A percentile compares a stretch with the other conserved stretches of the same genome.
Conservation (phyloP, 2,888 invertebrate genomes). For the Elmis aenea region DNA sequence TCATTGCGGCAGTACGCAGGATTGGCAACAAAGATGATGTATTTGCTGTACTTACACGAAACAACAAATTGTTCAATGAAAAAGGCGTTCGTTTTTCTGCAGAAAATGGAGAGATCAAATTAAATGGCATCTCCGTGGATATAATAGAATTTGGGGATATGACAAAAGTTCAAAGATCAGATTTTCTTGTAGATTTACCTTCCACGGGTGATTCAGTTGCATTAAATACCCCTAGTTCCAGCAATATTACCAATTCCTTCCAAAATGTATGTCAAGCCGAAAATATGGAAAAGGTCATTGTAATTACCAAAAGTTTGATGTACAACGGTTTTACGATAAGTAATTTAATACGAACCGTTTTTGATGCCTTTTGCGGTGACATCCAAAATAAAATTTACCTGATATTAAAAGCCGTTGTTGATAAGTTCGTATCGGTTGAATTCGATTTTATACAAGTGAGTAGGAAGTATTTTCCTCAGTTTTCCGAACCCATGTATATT, state of each 20-base stretch:
- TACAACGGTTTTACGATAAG: conserved; percentile 1
- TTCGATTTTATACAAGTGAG: conserved; percentile 1
- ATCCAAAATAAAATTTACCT: conserved; percentile 14
- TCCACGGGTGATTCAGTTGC: too few species aligned
- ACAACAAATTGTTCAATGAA: conserved; percentile 53
- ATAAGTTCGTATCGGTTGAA: conserved; percentile 2
- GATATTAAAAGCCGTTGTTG: conserved; percentile 11
- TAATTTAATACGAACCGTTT: neutral
- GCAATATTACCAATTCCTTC: too few species aligned
- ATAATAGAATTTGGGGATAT: conserved; percentile 31
- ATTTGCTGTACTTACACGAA: conserved; percentile 51
- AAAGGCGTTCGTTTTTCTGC: conserved; percentile 42
- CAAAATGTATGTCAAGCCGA: too few species aligned
- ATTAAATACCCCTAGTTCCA: too few species aligned
- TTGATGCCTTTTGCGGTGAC: conserved; percentile 5
- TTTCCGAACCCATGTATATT: conserved; percentile 5
- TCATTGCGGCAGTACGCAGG: conserved; percentile 52
- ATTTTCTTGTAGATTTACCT: conserved; percentile 23
- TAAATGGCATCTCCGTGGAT: conserved; percentile 34
- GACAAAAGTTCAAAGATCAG: conserved; percentile 25
- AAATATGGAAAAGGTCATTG: conserved; percentile 3
- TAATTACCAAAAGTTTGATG: too few species aligned
- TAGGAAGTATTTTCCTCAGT: conserved; percentile 6
- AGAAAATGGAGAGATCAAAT: conserved; percentile 29
- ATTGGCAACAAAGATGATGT: conserved; percentile 54